Percentiles rank a stretch among this genome's conserved stretches.
These are phyloP conservation scores for Barnardius zonarius DNA, from an alignment of 2,113 vertebrate species.

Conservation along the genomic window DNA sequence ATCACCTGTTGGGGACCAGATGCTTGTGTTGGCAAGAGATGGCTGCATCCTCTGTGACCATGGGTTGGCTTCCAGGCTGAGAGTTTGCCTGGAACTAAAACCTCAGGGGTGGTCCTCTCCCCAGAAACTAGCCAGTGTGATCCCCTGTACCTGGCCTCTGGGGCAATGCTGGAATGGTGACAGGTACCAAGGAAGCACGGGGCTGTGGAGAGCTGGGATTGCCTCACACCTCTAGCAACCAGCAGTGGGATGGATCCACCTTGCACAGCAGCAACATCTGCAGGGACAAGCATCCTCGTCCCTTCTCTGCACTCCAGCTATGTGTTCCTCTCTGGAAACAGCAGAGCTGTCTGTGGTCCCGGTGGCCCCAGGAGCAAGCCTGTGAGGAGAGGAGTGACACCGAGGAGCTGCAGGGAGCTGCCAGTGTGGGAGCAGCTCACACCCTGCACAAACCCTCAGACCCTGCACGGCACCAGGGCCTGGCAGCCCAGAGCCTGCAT, in stretches of 20 bases:
- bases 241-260: accelerated
- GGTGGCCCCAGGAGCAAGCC: not conserved
- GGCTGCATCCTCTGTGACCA: not conserved
- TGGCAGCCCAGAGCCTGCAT: not conserved
- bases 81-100: not conserved
- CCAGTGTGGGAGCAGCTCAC: accelerated
- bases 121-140: not conserved
- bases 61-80: no score
- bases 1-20: not conserved
- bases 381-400: not conserved
- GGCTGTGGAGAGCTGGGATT: not conserved
- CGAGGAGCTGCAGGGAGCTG: not conserved
- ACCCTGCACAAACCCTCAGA: accelerated
- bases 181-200: not conserved
- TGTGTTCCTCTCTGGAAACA: not conserved
- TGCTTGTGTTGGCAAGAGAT: not conserved
- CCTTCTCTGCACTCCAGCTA: not conserved
- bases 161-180: not conserved
- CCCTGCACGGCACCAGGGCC: not conserved
- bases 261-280: accelerated
- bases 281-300: not conserved
- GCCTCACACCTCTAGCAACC: not conserved
- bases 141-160: not conserved
- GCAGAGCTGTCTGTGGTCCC: not conserved
- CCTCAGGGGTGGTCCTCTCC: not conserved